phyloP scores from a whole-genome alignment of 2,113 vertebrate genomes.

The Psilopogon haemacephalus region DNA sequence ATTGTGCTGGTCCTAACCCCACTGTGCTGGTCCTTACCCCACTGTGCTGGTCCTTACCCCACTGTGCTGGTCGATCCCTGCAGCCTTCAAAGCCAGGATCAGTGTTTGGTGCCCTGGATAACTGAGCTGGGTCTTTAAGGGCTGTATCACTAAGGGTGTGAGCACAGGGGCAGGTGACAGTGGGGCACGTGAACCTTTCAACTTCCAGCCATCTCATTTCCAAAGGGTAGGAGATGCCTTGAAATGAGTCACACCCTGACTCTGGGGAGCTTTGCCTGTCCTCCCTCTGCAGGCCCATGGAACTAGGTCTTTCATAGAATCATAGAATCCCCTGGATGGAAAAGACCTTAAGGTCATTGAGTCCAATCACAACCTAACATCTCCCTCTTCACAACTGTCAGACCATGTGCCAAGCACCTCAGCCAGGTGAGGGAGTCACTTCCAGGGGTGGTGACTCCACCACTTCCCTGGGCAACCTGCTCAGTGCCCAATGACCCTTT shows the following conservation, averaged over 20 bases:
- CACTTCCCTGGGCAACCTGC: no score
- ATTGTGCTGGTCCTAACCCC: no score
- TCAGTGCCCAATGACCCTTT: no score
- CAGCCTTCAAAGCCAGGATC: not conserved
- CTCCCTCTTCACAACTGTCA: no score
- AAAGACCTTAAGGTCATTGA: no score
- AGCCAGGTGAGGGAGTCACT: no score
- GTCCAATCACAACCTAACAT: no score
- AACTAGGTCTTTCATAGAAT: not conserved
- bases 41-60: not conserved
- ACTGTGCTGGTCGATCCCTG: not conserved
- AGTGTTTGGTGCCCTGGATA: accelerated
- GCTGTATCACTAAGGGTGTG: not conserved
- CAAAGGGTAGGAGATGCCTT: not conserved
- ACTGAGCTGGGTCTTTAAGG: accelerated
- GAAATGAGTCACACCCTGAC: not conserved
- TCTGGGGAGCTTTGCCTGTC: not conserved
- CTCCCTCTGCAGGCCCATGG: not conserved
- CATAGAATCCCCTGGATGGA: no score
- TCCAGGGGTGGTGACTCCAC: no score
- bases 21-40: not conserved
- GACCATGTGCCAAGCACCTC: no score
- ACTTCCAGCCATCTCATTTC: not conserved
- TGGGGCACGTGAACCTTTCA: not conserved
- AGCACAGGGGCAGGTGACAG: not conserved